Conservation (phyloP, 2,888 invertebrate species). For the Physocephala rufipes region DNA sequence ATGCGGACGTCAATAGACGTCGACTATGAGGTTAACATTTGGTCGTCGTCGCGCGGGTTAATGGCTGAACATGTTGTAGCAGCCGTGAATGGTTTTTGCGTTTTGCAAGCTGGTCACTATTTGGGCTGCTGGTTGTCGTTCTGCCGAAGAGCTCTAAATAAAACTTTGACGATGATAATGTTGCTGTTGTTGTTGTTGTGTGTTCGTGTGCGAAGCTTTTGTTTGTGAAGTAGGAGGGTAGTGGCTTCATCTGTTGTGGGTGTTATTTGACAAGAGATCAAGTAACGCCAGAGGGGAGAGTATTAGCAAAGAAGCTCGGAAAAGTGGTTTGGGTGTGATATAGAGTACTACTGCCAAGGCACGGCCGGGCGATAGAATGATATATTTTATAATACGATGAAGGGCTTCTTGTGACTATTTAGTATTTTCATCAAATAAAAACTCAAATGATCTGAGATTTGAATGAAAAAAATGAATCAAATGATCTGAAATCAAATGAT, state of each 20-base stretch:
- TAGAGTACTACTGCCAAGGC: no score
- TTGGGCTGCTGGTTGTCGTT: neutral
- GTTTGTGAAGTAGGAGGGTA: conserved; percentile 38
- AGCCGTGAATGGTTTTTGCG: neutral
- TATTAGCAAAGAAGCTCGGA: no score
- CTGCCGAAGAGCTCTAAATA: neutral
- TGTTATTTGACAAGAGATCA: neutral
- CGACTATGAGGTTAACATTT: conserved; percentile 44
- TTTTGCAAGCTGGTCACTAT: conserved; percentile 39
- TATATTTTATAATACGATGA: no score
- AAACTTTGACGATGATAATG: neutral
- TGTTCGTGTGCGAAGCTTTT: no score
- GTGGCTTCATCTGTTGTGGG: conserved; percentile 35
- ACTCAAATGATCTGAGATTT: no score
- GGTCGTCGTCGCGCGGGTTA: neutral
- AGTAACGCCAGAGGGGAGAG: neutral
- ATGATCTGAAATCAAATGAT: no score
- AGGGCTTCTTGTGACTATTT: no score
- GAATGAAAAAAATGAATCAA: no score
- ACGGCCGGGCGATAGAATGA: no score
- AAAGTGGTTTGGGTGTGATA: no score
- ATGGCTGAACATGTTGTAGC: neutral
- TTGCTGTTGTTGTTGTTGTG: conserved; percentile 7
- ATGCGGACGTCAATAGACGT: conserved; percentile 66
- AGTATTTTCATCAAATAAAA: no score